These are phyloP conservation scores for Parascotia fuliginaria DNA, from an alignment of 2,888 invertebrate genomes.

Conservation along the genomic window DNA sequence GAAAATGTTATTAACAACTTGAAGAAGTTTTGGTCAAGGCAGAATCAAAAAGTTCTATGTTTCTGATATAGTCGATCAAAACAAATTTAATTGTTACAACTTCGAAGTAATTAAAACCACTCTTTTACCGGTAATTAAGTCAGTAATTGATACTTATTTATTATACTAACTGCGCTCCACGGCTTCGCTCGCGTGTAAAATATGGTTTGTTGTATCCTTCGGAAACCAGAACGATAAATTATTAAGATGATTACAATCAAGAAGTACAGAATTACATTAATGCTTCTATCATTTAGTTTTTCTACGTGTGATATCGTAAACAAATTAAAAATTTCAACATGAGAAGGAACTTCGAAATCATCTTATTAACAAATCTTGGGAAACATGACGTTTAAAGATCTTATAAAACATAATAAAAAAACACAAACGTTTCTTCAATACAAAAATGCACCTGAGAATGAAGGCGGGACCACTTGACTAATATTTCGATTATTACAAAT, in stretches of 20 bases:
- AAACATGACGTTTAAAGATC: constrained; percentile 75
- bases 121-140: too few species aligned
- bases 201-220: too few species aligned
- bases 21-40: constrained; percentile 53
- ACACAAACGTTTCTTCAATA: constrained; percentile 79
- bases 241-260: too few species aligned
- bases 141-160: too few species aligned
- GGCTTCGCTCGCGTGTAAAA: too few species aligned
- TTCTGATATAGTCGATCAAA: background rate
- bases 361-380: constrained; percentile 78
- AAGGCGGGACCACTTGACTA: constrained; percentile 83
- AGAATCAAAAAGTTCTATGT: background rate
- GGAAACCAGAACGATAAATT: too few species aligned
- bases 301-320: too few species aligned
- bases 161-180: too few species aligned
- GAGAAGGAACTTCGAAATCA: constrained; percentile 58
- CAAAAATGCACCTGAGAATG: constrained; percentile 86
- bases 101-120: too few species aligned
- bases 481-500: constrained; percentile 80
- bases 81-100: too few species aligned
- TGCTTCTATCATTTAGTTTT: too few species aligned
- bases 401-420: constrained; percentile 81
- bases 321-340: background rate
- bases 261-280: too few species aligned
- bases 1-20: constrained; percentile 78